Conservation (phyloP, 2,888 invertebrate genomes). For the Pristionchus arcanus region DNA sequence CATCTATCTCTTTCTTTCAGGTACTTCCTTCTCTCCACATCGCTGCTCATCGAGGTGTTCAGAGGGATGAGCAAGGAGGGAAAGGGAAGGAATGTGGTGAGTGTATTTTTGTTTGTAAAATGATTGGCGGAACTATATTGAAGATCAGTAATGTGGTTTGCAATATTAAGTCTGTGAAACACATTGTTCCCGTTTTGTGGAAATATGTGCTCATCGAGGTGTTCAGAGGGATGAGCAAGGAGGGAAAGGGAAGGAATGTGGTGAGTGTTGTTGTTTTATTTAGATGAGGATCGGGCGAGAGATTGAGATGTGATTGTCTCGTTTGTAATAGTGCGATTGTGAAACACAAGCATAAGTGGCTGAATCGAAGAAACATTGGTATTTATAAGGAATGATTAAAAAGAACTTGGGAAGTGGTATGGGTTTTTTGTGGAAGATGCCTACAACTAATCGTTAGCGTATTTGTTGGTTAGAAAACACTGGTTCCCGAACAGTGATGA, state of each 20-base stretch:
- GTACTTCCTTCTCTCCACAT: conserved; percentile 50
- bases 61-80: neutral
- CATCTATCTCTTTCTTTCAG: neutral
- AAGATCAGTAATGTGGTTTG: too few species aligned
- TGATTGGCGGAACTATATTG: too few species aligned
- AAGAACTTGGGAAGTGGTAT: too few species aligned
- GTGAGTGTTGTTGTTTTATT: neutral
- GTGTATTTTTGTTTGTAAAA: neutral
- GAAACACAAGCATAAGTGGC: too few species aligned
- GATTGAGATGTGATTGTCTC: too few species aligned
- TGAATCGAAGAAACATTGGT: too few species aligned
- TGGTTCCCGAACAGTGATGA: too few species aligned
- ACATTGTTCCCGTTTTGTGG: neutral
- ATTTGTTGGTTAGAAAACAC: too few species aligned
- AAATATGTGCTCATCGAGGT: conserved; percentile 12
- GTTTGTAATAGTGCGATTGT: too few species aligned
- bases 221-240: neutral
- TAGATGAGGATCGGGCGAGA: neutral
- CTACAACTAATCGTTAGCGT: too few species aligned
- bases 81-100: neutral
- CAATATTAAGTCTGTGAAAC: neutral
- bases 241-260: neutral
- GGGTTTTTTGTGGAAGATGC: too few species aligned
- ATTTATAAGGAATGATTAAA: too few species aligned
- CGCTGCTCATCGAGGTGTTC: conserved; percentile 31